A percentile compares a stretch with the other conserved stretches of the same genome.
Conservation (phyloP, 1,140 invertebrate genomes). For the Achatina immaculata region DNA sequence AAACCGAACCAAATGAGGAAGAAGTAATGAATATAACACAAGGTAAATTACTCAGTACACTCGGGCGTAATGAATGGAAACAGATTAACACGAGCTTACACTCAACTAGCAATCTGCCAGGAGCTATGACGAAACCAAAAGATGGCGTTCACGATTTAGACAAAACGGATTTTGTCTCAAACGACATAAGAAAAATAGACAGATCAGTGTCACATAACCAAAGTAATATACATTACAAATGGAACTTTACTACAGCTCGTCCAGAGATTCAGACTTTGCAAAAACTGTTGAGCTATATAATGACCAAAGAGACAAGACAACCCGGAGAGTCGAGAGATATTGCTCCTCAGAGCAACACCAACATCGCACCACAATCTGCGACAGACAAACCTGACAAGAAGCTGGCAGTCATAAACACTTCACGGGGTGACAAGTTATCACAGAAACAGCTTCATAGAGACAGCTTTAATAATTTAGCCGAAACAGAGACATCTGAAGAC, state of each 20-base stretch:
- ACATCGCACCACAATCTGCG: background rate
- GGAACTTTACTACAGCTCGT: background rate
- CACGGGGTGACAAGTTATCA: background rate
- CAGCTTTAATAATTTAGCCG: too few relatives aligned
- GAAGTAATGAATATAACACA: too few relatives aligned
- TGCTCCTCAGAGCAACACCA: background rate
- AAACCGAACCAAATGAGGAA: too few relatives aligned
- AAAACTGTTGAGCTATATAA: background rate
- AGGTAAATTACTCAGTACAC: too few relatives aligned
- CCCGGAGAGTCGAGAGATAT: background rate
- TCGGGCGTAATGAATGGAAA: background rate
- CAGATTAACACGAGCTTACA: background rate
- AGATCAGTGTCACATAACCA: background rate
- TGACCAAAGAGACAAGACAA: background rate
- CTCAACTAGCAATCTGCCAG: background rate
- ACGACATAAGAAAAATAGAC: background rate
- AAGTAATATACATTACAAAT: background rate
- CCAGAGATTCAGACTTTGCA: background rate
- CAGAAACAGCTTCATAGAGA: background rate
- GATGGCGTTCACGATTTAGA: background rate
- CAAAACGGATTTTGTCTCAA: background rate
- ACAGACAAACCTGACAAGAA: background rate
- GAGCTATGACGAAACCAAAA: background rate
- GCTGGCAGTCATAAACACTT: background rate
- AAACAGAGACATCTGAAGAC: background rate